Evolutionary conservation across 2,888 invertebrate species (phyloP).

Genomic region (Phortica okadai): DNA sequence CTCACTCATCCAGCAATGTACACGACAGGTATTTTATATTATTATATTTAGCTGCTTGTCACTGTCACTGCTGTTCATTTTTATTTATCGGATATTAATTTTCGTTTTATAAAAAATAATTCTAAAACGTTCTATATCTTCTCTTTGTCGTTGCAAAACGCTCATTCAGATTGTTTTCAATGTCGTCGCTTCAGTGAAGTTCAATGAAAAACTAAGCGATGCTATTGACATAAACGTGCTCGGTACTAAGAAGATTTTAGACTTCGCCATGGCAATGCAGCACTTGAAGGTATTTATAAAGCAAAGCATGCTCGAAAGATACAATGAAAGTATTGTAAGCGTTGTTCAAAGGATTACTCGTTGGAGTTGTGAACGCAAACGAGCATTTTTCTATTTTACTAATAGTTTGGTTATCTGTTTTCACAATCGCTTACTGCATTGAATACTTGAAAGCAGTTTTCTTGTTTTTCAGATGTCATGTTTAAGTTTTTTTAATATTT

Average conservation of each 20-base stretch:
- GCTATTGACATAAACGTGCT: conserved; percentile 76
- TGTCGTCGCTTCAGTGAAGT: conserved; percentile 77
- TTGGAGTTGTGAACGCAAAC: no score
- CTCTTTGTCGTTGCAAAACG: conserved; percentile 30
- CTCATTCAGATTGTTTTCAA: conserved; percentile 75
- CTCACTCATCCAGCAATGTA: not conserved
- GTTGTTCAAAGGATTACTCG: no score
- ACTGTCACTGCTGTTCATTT: not conserved
- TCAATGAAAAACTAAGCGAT: conserved; percentile 77
- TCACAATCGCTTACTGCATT: not conserved
- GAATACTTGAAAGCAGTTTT: not conserved
- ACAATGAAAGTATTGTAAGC: no score
- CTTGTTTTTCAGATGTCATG: not conserved
- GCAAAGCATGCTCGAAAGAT: not conserved
- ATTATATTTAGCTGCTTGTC: conserved; percentile 3
- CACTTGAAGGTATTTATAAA: conserved; percentile 70
- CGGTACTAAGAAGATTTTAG: conserved; percentile 76
- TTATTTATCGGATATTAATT: not conserved
- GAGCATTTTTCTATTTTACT: no score
- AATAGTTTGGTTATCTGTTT: no score
- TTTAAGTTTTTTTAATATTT: not conserved
- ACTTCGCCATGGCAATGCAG: conserved; percentile 75
- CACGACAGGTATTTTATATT: conserved; percentile 8
- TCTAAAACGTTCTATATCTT: not conserved
- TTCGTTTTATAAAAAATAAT: conserved; percentile 18